Evolutionary conservation across 2,888 invertebrate species (phyloP).

Genomic region (Sminthurides aquaticus): DNA sequence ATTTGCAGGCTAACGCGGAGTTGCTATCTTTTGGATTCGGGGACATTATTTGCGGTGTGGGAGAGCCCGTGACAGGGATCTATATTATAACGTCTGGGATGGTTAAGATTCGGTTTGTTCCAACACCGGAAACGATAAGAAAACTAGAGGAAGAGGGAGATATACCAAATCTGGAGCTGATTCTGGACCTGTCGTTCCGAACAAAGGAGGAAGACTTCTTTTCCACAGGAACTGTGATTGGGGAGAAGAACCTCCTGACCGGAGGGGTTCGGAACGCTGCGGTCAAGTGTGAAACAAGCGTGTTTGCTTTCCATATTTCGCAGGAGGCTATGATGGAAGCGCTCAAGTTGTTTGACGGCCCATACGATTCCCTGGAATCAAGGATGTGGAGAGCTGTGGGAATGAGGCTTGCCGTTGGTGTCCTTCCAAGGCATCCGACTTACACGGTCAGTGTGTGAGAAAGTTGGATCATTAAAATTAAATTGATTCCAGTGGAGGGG

Average conservation of each 20-base stretch:
- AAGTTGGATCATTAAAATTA: not conserved
- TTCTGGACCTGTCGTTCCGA: slow-evolving; percentile 51
- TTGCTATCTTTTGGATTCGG: slow-evolving; percentile 46
- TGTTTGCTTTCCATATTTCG: slow-evolving; percentile 48
- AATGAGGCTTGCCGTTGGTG: slow-evolving; percentile 52
- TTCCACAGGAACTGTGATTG: slow-evolving; percentile 57
- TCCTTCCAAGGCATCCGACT: slow-evolving; percentile 52
- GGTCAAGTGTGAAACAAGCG: slow-evolving; percentile 55
- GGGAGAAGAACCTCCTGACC: slow-evolving; percentile 56
- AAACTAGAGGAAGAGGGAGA: slow-evolving; percentile 25
- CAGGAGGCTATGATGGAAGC: slow-evolving; percentile 44
- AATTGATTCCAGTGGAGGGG: not conserved
- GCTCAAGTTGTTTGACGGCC: slow-evolving; percentile 46
- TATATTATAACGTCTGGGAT: slow-evolving; percentile 49
- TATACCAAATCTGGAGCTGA: slow-evolving; percentile 45
- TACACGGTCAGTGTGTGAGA: slow-evolving; percentile 44
- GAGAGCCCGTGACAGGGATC: slow-evolving; percentile 47
- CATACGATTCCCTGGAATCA: slow-evolving; percentile 52
- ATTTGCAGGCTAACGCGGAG: slow-evolving; percentile 44
- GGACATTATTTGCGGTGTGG: slow-evolving; percentile 46
- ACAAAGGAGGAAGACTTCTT: slow-evolving; percentile 54
- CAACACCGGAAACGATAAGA: slow-evolving; percentile 18
- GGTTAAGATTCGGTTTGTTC: slow-evolving; percentile 46
- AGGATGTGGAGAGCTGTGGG: slow-evolving; percentile 58
- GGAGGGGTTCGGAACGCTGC: slow-evolving; percentile 53